Evolutionary conservation across 1,140 invertebrate species (phyloP).

Genomic region (Onthophagus taurus): DNA sequence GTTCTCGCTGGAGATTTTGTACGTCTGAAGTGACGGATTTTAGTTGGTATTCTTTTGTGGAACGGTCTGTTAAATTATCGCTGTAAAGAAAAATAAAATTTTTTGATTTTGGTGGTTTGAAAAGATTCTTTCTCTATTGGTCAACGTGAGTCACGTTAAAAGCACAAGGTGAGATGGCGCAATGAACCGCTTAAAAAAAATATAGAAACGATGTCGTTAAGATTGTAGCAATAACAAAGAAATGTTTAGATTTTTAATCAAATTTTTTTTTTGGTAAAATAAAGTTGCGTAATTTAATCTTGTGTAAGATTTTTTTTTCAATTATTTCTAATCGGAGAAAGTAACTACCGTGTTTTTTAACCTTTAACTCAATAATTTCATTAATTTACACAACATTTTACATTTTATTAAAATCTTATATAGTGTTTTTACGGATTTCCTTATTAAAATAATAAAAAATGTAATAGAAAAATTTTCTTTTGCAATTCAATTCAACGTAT

Average conservation of each 20-base stretch:
- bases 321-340: too few species aligned
- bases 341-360: too few species aligned
- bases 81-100: constrained; percentile 14
- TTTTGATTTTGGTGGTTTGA: background rate
- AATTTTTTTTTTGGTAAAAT: background rate
- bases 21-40: constrained; percentile 18
- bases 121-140: background rate
- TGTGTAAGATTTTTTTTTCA: too few species aligned
- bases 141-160: background rate
- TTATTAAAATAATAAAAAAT: too few species aligned
- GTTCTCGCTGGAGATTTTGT: constrained; percentile 18
- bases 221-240: background rate
- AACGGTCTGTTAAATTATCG: constrained; percentile 14
- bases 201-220: background rate
- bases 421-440: too few species aligned
- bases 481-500: too few species aligned
- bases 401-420: too few species aligned
- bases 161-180: too few species aligned
- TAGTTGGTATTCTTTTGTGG: constrained; percentile 17
- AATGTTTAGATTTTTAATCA: background rate
- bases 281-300: too few species aligned
- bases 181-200: background rate
- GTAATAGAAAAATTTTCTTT: too few species aligned
- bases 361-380: too few species aligned
- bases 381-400: too few species aligned